Base-by-base conservation (phyloP, 2,113 vertebrate species). In the Alethe diademata region DNA sequence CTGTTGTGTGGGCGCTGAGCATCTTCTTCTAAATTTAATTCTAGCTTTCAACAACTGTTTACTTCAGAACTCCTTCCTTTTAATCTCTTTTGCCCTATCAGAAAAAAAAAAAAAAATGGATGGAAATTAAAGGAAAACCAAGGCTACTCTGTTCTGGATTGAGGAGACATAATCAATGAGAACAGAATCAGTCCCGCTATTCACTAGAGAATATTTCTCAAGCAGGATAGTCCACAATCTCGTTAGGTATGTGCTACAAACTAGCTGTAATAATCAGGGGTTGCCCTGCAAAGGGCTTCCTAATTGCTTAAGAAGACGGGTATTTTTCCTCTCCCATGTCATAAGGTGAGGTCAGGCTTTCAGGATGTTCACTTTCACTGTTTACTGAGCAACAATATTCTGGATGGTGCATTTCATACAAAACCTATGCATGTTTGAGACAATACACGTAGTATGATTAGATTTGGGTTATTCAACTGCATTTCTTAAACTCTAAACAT, bases 1-100 rank as follows among this genome's bases (percentile, higher is more conserved):
- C 5, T 83, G 62, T 73, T 80, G 65, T 12, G 78, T 88, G 71
- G 35, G 53, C 60, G 38, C 29, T 54, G 31, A 90, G 66, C 42
- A 70, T 71, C 61, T 72, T 92, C 54, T 19, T 92, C 78, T 93
- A 86, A 72, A 93, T 90, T 88, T 90, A 90, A 64, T 75, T 31
- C 48, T 51, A 51, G 35, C 82, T 88, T 48, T 88, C 62, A 72
- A 14, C 20, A 76, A 48, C 53, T 69, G 35, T 64, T 84, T 82
- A 56, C 40, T 72, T 62, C 51, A 78, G 35, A 88, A 78, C 35
- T 36, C 26, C 66, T 82, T 88, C 13, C 6, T 60, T 90, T 78
- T 60, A 40, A 31, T 38, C 11, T 70, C 51, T 31, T 66, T n/a
- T 29, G 7, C 28, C 36, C 19, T 42, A 62, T 22, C 2, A 72